Evolutionary conservation across 2,797 vertebrate genomes (phyloP).

Genomic region (Sebastes cheni): DNA sequence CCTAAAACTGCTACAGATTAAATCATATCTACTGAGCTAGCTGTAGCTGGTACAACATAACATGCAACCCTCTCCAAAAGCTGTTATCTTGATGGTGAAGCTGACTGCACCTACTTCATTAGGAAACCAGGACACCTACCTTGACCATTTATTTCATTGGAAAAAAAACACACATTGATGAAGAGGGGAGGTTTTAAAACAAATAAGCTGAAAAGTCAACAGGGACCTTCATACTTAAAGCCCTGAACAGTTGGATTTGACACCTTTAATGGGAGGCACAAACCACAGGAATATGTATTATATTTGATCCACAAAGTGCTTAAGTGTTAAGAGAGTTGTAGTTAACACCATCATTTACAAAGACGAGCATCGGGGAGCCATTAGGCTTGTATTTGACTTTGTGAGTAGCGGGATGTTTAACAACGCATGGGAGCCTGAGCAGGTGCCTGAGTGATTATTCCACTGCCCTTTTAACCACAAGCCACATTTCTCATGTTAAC

Average conservation of each 20-base stretch:
- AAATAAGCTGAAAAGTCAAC: constrained; percentile 29
- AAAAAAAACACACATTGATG: neutral
- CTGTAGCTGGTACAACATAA: neutral
- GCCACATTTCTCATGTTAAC: constrained; percentile 57
- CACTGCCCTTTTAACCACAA: constrained; percentile 61
- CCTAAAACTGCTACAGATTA: neutral
- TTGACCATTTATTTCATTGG: neutral
- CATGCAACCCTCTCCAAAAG: neutral
- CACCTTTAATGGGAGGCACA: constrained; percentile 54
- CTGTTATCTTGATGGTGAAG: neutral
- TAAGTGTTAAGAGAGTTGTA: constrained; percentile 72
- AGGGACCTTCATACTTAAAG: constrained; percentile 21
- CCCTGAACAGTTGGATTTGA: constrained; percentile 28
- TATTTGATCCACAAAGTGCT: constrained; percentile 56
- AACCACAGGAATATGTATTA: constrained; percentile 61
- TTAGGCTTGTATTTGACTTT: constrained; percentile 80
- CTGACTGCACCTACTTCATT: neutral
- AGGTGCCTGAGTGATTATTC: constrained; percentile 69
- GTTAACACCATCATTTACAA: constrained; percentile 77
- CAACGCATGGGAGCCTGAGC: constrained; percentile 52
- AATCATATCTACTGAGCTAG: too few relatives aligned
- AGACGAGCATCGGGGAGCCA: constrained; percentile 70
- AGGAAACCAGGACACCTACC: neutral
- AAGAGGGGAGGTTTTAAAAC: constrained; percentile 14
- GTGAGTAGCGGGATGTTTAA: constrained; percentile 60